Conservation (phyloP, 1,140 invertebrate genomes). For the Leptestheria dahalacensis region DNA sequence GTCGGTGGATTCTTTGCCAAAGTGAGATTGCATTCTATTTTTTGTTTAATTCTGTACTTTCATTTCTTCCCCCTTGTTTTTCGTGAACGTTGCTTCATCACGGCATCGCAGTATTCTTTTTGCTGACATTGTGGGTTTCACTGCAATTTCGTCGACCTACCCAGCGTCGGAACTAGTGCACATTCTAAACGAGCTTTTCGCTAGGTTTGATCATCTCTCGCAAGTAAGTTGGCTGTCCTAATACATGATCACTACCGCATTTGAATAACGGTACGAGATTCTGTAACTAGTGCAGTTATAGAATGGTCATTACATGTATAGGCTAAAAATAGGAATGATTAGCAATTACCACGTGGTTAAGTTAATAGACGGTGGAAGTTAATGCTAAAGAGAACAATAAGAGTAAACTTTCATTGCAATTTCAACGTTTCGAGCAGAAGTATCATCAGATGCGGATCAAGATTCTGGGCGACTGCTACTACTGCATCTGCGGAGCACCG, state of each 20-base stretch:
- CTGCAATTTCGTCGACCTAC: constrained; percentile 86
- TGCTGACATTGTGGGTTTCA: constrained; percentile 85
- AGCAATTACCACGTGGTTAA: background rate
- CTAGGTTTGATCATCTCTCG: constrained; percentile 77
- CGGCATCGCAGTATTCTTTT: constrained; percentile 55
- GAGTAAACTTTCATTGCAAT: background rate
- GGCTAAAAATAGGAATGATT: too few relatives aligned
- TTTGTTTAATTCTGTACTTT: background rate
- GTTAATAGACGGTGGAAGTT: too few relatives aligned
- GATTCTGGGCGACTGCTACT: constrained; percentile 91
- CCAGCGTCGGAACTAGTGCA: constrained; percentile 82
- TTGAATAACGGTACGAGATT: too few relatives aligned
- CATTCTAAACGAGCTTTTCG: constrained; percentile 86
- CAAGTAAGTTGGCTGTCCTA: constrained; percentile 41
- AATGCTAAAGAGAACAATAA: too few relatives aligned
- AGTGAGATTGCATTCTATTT: background rate
- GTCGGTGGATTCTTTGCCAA: too few relatives aligned
- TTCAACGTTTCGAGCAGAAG: constrained; percentile 40
- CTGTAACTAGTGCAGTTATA: too few relatives aligned
- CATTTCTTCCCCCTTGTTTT: background rate
- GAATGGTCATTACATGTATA: too few relatives aligned
- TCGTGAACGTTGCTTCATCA: too few relatives aligned
- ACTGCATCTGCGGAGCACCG: constrained; percentile 84
- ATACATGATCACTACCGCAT: too few relatives aligned
- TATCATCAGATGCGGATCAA: constrained; percentile 88